Base-by-base conservation (phyloP, 1,140 invertebrate genomes). In the Bombus superbus region DNA sequence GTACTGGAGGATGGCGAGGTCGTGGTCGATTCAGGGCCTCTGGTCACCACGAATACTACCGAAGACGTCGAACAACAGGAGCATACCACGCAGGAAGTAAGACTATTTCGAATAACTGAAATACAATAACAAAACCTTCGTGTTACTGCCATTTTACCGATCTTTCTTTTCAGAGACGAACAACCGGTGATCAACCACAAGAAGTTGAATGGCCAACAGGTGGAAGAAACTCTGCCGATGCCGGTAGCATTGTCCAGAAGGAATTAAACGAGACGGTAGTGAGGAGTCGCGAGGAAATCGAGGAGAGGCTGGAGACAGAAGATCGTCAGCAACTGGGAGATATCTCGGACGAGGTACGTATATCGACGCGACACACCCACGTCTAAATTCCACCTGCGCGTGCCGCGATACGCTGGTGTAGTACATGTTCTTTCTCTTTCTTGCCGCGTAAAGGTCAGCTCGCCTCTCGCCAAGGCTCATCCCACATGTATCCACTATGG, bases 41-140 rank as follows among this genome's bases (percentile, higher is more conserved):
- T 98, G 92, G 97, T 99, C 89, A 98, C 98, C 86, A 98, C 98
- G 80, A 98, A 98, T 84, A 98, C 97, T 71, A 97, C 97, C 47
- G 98, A 98, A 94, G 98, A 98, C 93, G 98, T 97, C 18, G 97
- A 98, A 89, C 98, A 97, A 44, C 97, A 98, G 92, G 98, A 98
- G 91, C 97, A 97, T 88, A 97, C 98, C 92, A 97, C 98, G 87
- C 98, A 97, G 44, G 98, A 98, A 96, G 98, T 98, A 94, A 32
- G 66, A 22, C 69, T 32, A 32, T 28, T 15, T 53, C 11, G 40
- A 62, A 28, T n/a, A 11, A 32, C 64, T 68, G 53, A 59, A 47
- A 47, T 18, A 22, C 59, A 15, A 35, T 38, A 10, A 86, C 82
- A 62, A 57, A 25, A 68, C 32, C 38, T 64, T 64, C 38, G 18